Evolutionary conservation across 1,140 invertebrate species (phyloP), one percentile per base, ranked within the genome.

Genomic region (Mizuhopecten yessoensis): DNA sequence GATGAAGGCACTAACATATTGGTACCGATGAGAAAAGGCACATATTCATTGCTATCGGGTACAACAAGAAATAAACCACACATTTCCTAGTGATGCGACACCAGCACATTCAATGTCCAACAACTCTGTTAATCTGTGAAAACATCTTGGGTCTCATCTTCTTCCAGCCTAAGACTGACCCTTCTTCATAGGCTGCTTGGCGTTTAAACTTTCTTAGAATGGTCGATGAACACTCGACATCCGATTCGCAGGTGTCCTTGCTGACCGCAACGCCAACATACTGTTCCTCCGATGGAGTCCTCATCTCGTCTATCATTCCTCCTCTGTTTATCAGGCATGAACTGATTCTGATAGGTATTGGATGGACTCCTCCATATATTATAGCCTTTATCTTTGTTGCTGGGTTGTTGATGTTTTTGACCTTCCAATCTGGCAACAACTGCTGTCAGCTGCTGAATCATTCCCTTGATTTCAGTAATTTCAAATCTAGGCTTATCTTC

Each of bases 31-130:
- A 93, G 23, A 20, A 92, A 36, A 34, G 89, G 92, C 34, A 88
- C 86, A 13, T 34, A 88, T 2, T 36, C 0, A 34, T 33, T 36
- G 11, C 90, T 92, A 13, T 93, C 91, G 17, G 86, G 86, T 11
- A 90, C 86, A 33, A 93, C 89, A 17, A 93, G 29, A 88, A 93
- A 91, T 89, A 93, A 33, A 57, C 86, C 89, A 20, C 29, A 86
- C 7, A 86, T 34, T 34, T 36, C 20, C 23, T 11, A 92, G n/a
- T 29, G 34, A 20, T 57, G 89, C 20, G 15, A 92, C 92, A 91
- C 91, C 92, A 86, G 91, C 92, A 89, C 91, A 94, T 29, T 93
- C 91, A 15, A 94, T 88, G 0, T 90, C 49, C 17, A 94, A 20
- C 9, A 92, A 86, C 10, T 75, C 23, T 9, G 34, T 34, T 7